Conservation (phyloP, 2,797 vertebrate genomes). For the Acestrorhynchus altus region DNA sequence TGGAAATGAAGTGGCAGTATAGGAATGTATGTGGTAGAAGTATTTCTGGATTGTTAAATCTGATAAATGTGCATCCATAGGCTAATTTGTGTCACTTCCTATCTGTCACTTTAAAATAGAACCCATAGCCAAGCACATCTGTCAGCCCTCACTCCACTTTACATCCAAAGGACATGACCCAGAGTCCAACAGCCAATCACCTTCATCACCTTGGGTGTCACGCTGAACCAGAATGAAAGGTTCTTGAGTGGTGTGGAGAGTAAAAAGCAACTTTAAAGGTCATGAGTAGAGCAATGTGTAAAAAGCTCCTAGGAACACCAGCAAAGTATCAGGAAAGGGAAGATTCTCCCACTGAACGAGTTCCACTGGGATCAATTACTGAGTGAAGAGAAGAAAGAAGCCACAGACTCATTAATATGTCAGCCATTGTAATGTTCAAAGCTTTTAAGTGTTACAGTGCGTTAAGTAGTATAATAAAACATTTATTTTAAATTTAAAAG, state of each 20-base stretch:
- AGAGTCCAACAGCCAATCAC: background rate
- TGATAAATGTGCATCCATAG: background rate
- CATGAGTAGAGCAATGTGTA: background rate
- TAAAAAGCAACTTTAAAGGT: background rate
- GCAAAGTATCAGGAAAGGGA: background rate
- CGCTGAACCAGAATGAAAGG: background rate
- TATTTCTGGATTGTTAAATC: background rate
- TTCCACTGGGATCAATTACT: background rate
- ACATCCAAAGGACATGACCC: background rate
- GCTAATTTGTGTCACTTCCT: background rate
- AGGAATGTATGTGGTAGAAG: background rate
- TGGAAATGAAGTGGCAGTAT: too few relatives aligned
- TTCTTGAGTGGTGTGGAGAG: background rate
- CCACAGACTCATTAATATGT: background rate
- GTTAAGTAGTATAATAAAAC: background rate
- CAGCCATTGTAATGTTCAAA: background rate
- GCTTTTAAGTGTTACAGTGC: conserved; percentile 3
- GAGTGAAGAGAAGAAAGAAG: background rate
- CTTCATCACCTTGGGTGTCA: background rate
- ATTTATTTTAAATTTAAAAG: conserved; percentile 2
- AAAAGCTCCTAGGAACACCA: background rate
- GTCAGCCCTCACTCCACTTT: background rate
- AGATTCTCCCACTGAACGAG: background rate
- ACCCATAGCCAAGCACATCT: background rate
- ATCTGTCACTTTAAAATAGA: background rate